phyloP scores from a whole-genome alignment of 2,797 vertebrate species.

The Catamblyrhynchus diadema region DNA sequence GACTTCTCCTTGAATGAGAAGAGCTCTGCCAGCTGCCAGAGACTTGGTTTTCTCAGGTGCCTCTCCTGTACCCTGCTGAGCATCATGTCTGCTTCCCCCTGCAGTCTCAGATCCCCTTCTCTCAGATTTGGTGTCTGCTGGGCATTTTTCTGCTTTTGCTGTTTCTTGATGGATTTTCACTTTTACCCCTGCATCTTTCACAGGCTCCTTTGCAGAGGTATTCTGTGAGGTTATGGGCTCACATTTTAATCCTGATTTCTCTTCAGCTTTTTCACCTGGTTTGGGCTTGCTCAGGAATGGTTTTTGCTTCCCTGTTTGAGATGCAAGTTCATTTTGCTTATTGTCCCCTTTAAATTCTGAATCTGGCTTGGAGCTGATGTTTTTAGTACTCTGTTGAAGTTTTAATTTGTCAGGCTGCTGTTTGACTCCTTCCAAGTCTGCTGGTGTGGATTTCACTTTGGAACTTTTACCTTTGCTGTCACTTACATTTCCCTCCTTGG shows the following conservation, averaged over 20 bases:
- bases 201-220: not conserved
- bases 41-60: not conserved
- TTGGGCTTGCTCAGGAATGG: not conserved
- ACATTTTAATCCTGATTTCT: not conserved
- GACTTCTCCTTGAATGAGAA: not conserved
- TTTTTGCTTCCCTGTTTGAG: not conserved
- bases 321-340: not conserved
- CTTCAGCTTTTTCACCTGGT: not conserved
- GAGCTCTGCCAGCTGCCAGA: not conserved
- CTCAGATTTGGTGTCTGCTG: not conserved
- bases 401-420: slow-evolving; percentile 2
- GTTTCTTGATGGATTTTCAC: slow-evolving; percentile 6
- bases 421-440: not conserved
- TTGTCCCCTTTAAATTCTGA: not conserved
- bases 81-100: not conserved
- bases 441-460: not conserved
- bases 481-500: not conserved
- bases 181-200: not conserved
- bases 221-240: not conserved
- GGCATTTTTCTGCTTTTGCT: not conserved
- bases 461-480: not conserved
- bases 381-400: not conserved
- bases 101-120: not conserved
- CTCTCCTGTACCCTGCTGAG: not conserved
- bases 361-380: not conserved